Percentiles rank a stretch among this genome's conserved stretches.
phyloP scores from a whole-genome alignment of 2,888 invertebrate genomes.

The Allolobophora icterica region DNA sequence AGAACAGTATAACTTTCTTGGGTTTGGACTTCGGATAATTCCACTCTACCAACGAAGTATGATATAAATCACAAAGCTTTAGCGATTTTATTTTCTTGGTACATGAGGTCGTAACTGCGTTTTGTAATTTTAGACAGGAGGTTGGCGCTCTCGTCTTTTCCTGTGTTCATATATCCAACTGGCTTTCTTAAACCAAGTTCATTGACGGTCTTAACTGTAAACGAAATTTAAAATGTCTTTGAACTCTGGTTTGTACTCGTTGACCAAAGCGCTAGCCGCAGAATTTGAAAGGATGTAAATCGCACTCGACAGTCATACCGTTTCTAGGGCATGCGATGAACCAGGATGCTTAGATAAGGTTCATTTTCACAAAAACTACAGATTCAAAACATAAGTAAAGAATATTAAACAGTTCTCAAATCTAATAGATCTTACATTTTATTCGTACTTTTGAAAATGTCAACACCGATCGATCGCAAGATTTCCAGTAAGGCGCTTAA shows the following conservation, averaged over 20 bases:
- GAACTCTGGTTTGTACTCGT: not conserved
- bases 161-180: no score
- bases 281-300: not conserved
- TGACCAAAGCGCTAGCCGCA: not conserved
- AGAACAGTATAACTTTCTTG: no score
- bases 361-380: not conserved
- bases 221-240: not conserved
- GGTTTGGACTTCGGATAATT: no score
- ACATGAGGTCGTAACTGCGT: no score
- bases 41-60: no score
- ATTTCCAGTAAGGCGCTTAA: not conserved
- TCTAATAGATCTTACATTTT: not conserved
- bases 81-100: no score
- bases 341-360: not conserved
- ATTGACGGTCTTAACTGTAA: not conserved
- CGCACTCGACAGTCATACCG: not conserved
- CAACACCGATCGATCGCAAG: not conserved
- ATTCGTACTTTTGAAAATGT: not conserved
- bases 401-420: not conserved
- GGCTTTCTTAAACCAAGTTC: no score
- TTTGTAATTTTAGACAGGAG: no score
- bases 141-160: no score
- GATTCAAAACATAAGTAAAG: not conserved
- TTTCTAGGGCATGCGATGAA: not conserved
- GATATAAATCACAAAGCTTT: no score